Percentiles rank a stretch among this genome's conserved stretches.
Conservation (phyloP, 37 sponge, comb jelly and placozoan genomes). For the Halisarca cf. caerulea region DNA sequence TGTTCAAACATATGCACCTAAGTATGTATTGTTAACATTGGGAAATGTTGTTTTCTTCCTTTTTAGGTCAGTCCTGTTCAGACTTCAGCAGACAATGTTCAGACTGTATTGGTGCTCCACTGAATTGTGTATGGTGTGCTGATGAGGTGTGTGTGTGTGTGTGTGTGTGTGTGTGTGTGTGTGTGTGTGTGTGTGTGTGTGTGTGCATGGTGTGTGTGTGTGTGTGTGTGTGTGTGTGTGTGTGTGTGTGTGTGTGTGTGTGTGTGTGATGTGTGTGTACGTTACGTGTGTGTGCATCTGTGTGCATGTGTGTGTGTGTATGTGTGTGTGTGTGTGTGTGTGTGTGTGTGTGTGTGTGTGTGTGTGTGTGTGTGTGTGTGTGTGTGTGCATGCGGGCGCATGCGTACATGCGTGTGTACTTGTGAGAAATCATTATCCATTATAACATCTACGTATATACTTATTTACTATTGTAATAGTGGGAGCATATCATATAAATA, state of each 20-base stretch:
- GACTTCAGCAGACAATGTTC: background rate
- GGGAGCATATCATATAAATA: no score
- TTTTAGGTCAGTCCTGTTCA: background rate
- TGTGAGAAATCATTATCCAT: no score
- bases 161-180: slow-evolving; percentile 10
- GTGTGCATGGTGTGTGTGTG: background rate
- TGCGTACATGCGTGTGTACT: no score
- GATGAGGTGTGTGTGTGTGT: slow-evolving; percentile 12
- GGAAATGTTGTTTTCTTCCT: background rate
- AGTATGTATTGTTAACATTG: background rate
- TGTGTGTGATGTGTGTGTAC: background rate
- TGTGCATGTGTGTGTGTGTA: no score
- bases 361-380: no score
- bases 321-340: no score
- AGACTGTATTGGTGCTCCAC: background rate
- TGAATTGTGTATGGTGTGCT: background rate
- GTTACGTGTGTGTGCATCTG: no score
- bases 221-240: background rate
- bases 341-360: no score
- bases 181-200: background rate
- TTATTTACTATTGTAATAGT: no score
- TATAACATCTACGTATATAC: no score
- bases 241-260: background rate
- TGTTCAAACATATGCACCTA: no score
- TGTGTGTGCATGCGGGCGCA: no score